phyloP scores from a whole-genome alignment of 64 coral and sea anemone genomes.

The Actinia equina region DNA sequence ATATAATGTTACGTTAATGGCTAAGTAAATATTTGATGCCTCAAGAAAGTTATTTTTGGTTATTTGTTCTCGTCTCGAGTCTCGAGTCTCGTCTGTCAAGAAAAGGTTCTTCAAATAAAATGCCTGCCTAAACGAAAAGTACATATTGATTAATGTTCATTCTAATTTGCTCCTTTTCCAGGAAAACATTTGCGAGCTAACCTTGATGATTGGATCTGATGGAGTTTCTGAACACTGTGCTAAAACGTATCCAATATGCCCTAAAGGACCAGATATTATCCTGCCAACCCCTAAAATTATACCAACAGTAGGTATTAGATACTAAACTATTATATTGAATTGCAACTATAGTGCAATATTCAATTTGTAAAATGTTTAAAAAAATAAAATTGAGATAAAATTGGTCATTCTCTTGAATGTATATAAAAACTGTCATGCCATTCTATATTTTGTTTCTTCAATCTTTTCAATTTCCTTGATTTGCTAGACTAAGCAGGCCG shows the following conservation, averaged over 20 bases:
- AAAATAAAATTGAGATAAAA: too few species aligned
- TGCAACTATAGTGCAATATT: too few species aligned
- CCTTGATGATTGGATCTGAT: conserved; percentile 17
- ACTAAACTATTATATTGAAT: neutral
- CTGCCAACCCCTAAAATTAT: neutral
- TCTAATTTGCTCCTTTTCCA: neutral
- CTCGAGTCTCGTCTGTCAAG: too few species aligned
- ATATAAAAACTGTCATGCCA: too few species aligned
- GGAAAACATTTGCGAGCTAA: conserved; percentile 31
- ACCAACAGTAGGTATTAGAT: conserved; percentile 39
- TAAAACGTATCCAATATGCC: conserved; percentile 32
- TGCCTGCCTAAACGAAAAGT: too few species aligned
- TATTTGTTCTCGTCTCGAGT: neutral
- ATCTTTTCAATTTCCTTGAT: neutral
- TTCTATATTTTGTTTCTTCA: too few species aligned
- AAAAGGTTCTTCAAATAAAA: neutral
- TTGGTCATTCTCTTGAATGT: too few species aligned
- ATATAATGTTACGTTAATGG: neutral
- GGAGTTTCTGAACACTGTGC: conserved; percentile 38
- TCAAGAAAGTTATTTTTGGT: too few species aligned
- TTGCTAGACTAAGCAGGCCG: neutral
- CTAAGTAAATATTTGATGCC: neutral
- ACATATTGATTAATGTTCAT: too few species aligned
- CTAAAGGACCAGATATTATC: conserved; percentile 18
- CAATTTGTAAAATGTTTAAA: too few species aligned